Percentiles rank a stretch among this genome's conserved stretches.
Evolutionary conservation across 2,113 vertebrate genomes (phyloP).

Genomic region (Xenopus tropicalis): DNA sequence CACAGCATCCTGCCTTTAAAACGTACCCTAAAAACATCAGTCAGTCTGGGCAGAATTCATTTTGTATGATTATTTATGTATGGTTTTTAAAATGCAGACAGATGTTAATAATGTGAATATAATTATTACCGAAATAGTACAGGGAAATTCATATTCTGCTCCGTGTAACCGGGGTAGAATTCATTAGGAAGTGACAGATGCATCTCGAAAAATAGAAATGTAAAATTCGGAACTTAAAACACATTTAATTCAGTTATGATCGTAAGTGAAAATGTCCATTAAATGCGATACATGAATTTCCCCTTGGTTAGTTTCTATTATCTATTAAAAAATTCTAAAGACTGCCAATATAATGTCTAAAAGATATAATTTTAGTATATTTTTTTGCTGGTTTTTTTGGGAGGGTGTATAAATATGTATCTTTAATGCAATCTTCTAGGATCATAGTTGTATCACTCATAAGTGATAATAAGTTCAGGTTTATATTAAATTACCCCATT

Average conservation of each 20-base stretch:
- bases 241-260: conserved; percentile 15
- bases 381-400: no score
- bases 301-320: no score
- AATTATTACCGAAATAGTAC: conserved; percentile 3
- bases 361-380: no score
- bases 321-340: no score
- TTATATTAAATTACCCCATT: no score
- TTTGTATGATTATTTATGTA: conserved; percentile 18
- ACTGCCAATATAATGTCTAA: no score
- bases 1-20: no score
- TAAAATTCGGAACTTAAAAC: conserved; percentile 9
- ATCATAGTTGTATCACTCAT: no score
- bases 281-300: not conserved
- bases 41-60: not conserved
- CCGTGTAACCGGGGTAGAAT: conserved; percentile 1
- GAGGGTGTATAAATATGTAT: no score
- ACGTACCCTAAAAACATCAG: not conserved
- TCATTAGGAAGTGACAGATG: conserved; percentile 16
- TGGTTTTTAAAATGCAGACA: conserved; percentile 20
- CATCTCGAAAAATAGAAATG: not conserved
- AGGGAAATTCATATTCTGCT: conserved; percentile 10
- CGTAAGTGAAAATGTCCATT: not conserved
- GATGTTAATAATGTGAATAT: conserved; percentile 25
- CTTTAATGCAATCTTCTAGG: no score
- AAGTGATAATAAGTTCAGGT: no score